Conservation (phyloP, 2,113 vertebrate species). For the Falco punctatus region DNA sequence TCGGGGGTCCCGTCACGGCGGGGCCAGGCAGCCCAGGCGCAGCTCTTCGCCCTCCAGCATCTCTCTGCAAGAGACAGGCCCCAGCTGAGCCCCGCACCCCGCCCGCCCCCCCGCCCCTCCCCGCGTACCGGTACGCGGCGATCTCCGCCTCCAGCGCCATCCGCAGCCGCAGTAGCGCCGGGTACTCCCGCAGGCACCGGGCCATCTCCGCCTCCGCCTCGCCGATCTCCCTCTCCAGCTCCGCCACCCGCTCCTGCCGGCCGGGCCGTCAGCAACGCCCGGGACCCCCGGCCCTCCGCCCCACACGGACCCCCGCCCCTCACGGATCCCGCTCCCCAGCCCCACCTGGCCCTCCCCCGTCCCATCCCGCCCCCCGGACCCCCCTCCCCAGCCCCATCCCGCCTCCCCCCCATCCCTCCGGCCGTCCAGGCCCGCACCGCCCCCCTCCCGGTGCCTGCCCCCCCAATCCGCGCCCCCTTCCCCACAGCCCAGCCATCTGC, state of each 20-base stretch:
- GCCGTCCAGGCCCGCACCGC: too few species aligned
- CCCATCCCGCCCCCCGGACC: too few species aligned
- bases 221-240: conserved; percentile 79
- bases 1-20: not conserved
- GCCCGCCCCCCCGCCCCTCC: not conserved
- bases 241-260: conserved; percentile 76
- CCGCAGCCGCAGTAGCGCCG: conserved; percentile 50
- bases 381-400: too few species aligned
- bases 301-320: not conserved
- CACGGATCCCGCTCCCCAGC: too few species aligned
- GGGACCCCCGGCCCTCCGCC: not conserved
- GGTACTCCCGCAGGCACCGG: conserved; percentile 60
- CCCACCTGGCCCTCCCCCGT: too few species aligned
- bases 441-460: too few species aligned
- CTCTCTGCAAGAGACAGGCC: conserved; percentile 73
- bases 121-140: conserved; percentile 58
- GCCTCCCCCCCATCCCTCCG: too few species aligned
- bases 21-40: conserved; percentile 76
- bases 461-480: too few species aligned
- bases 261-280: not conserved
- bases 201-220: conserved; percentile 83
- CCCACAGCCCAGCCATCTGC: too few species aligned
- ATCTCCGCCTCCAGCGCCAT: conserved; percentile 27
- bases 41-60: conserved; percentile 87
- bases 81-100: not conserved